These are phyloP conservation scores for Microcebus griseorufus DNA, from an alignment of 2,113 vertebrate species.

Conservation along the genomic window DNA sequence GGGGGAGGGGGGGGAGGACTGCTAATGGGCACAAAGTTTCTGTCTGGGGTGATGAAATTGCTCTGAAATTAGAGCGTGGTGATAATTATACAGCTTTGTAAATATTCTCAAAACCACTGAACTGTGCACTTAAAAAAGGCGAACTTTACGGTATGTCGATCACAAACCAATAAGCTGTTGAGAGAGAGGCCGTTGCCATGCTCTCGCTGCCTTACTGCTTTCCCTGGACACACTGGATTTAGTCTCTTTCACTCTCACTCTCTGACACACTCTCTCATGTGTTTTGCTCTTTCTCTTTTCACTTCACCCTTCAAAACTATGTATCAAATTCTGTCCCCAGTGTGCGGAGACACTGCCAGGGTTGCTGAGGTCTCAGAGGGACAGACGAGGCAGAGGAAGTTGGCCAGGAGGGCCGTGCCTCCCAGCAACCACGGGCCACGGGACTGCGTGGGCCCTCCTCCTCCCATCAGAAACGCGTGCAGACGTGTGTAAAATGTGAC, in stretches of 20 bases:
- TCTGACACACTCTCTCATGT: not conserved
- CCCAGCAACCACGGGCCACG: not conserved
- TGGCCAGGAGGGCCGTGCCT: not conserved
- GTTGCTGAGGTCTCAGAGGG: not conserved
- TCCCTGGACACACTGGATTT: not conserved
- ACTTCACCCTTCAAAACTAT: not conserved
- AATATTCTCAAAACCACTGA: conserved; percentile 26
- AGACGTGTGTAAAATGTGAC: not conserved
- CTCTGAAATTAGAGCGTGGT: conserved; percentile 11
- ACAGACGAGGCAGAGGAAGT: not conserved
- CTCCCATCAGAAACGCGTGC: not conserved
- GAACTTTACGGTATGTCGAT: conserved; percentile 21
- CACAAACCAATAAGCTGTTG: not conserved
- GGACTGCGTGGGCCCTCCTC: not conserved
- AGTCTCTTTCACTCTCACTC: not conserved
- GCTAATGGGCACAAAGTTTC: not conserved
- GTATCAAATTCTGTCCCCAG: too few species aligned
- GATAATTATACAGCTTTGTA: not conserved
- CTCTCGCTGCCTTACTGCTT: not conserved
- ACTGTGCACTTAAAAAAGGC: not conserved
- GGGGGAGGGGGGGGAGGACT: not conserved
- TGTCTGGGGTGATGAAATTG: not conserved
- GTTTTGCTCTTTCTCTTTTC: not conserved
- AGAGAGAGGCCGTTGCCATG: not conserved
- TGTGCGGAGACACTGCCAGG: not conserved